Base-by-base conservation (phyloP, 2,888 invertebrate species). In the Tholera decimalis region DNA sequence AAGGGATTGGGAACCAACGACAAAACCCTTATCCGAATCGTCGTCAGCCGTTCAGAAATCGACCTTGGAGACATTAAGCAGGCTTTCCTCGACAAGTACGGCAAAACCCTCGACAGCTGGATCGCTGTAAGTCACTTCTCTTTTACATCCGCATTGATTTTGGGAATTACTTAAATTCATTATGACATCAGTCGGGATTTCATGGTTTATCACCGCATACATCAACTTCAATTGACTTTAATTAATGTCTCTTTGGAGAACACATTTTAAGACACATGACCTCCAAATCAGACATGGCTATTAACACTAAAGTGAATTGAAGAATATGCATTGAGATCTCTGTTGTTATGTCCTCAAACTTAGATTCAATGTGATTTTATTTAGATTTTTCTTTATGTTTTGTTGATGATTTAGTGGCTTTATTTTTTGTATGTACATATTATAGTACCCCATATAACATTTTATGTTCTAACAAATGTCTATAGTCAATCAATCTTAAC, bases 11-110 rank as follows among this genome's bases (percentile, higher is more conserved):
- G 97, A 33, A 99, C 99, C 74, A 98, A 98, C 88, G 99, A 99
- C 91, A 98, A 98, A 90, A 98, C 98, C 68, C 96, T 99, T 82
- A 98, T 99, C 88, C 97, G 99, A 89, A 98, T 99, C 85, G 94
- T 99, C 77, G 98, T 99, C 60, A 98, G 98, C 82, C 97, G 98
- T 90, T 98, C 98, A 62, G 98, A 98, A 96, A 98, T 98, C 83
- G 99, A 99, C 92, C 96, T 99, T 86, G 98, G 98, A 61, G 98
- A 98, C 91, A 98, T 99, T 88, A 99, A 98, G 90, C 97, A 97
- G 88, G 98, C 98, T 77, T 99, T 98, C 96, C 96, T 97, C 84
- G 97, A 97, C 83, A 97, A 97, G 88, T 98, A 97, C 88, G 97
- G 97, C 86, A 98, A 98, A 91, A 96, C 97, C 63, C 93, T 99